Conservation (phyloP, 2,797 vertebrate species). For the Echeneis naucrates region DNA sequence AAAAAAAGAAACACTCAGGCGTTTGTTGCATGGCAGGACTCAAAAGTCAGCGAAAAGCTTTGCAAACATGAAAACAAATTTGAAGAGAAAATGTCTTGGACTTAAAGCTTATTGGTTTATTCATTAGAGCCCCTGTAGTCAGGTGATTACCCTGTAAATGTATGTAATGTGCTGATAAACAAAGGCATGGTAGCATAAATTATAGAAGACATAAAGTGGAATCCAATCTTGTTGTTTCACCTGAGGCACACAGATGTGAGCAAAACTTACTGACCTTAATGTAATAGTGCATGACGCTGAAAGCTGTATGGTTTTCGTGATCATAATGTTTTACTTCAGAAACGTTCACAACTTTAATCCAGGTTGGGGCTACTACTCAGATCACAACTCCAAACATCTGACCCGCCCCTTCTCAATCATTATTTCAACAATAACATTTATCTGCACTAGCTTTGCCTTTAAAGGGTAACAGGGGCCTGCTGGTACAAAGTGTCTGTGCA, state of each 20-base stretch:
- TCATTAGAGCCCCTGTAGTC: constrained; percentile 26
- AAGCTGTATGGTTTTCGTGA: constrained; percentile 8
- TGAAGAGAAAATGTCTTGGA: constrained; percentile 39
- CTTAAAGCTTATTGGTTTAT: constrained; percentile 46
- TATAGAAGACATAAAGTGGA: constrained; percentile 29
- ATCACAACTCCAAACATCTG: constrained; percentile 10
- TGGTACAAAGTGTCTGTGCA: constrained; percentile 63
- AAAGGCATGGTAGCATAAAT: constrained; percentile 20
- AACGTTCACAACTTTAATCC: constrained; percentile 9
- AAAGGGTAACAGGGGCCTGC: constrained; percentile 69
- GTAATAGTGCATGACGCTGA: background rate
- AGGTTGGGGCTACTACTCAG: constrained; percentile 19
- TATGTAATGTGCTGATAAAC: constrained; percentile 12
- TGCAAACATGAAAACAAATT: constrained; percentile 31
- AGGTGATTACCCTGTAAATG: constrained; percentile 31
- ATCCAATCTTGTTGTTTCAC: constrained; percentile 31
- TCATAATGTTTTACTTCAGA: background rate
- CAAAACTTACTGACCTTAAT: constrained; percentile 1
- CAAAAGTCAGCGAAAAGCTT: constrained; percentile 29
- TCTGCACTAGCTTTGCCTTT: constrained; percentile 70
- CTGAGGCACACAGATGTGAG: constrained; percentile 9
- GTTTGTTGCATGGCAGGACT: constrained; percentile 13
- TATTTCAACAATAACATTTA: constrained; percentile 48
- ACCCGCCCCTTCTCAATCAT: constrained; percentile 32
- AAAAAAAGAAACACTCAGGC: constrained; percentile 13